Evolutionary conservation across 2,113 vertebrate genomes (phyloP), one percentile per base, ranked within the genome.

Genomic region (Vulpes vulpes): DNA sequence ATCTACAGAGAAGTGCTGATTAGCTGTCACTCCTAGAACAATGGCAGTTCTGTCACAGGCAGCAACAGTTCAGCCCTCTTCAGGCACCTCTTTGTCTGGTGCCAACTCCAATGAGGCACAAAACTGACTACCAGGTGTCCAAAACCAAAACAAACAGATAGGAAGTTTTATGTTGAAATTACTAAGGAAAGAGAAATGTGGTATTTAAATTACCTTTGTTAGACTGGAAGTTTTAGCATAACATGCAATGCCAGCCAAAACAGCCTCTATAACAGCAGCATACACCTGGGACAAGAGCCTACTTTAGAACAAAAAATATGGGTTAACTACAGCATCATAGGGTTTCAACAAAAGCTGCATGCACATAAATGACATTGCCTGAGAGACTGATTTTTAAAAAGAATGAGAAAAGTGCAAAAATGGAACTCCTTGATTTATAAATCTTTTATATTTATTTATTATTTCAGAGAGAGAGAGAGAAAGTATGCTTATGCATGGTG

Each of bases 261-360:
- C 99, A 91, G 99, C 99, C 97, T 99, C 99, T 97, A 99, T 98
- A 94, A 99, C 99, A 98, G 99, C 99, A 95, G 99, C 98, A 98
- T 99, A 99, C 86, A 99, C 99, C 98, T 99, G 99, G 55, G 99
- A 99, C 98, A 99, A 98, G 89, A 99, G 98, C 97, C 98, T 99
- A 98, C 98, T 99, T 97, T 96, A 98, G 98, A 98, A 97, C 96
- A 84, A 98, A 93, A 96, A 97, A 91, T 71, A 94, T 74, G 43
- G 65, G 95, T 98, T 97, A 98, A 91, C 89, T 85, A 85, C 11
- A 62, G 78, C 93, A 96, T 84, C 73, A 92, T 43, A 62, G n/a
- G 30, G 59, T 88, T 90, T 89, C 49, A 78, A 93, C 79, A 94
- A 93, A 96, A 78, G 82, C 88, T 91, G 62, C 82, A 89, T 91